Evolutionary conservation across 2,888 invertebrate species (phyloP).

Genomic region (Tridacna crocea): DNA sequence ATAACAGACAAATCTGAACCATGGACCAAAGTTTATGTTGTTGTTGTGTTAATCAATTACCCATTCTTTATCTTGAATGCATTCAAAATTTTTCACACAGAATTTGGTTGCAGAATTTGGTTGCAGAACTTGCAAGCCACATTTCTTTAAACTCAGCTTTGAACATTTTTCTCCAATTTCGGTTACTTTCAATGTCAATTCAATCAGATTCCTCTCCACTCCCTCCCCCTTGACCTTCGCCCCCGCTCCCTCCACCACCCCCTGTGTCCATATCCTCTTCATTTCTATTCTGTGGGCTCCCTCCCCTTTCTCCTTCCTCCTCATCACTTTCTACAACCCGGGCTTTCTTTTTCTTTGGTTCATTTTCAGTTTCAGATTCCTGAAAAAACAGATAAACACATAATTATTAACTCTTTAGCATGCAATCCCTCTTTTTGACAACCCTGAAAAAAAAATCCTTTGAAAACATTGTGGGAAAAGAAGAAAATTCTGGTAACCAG

Average conservation of each 20-base stretch:
- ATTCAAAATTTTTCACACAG: too few species aligned
- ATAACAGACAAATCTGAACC: background rate
- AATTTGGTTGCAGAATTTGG: too few species aligned
- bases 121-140: too few species aligned
- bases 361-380: slow-evolving; percentile 74
- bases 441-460: too few species aligned
- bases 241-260: slow-evolving; percentile 49
- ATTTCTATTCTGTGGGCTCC: slow-evolving; percentile 28
- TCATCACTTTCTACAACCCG: slow-evolving; percentile 75
- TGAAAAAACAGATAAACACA: slow-evolving; percentile 44
- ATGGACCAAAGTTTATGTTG: too few species aligned
- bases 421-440: too few species aligned
- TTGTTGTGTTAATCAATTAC: too few species aligned
- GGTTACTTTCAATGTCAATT: background rate
- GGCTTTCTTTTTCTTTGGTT: slow-evolving; percentile 77
- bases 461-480: background rate
- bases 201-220: slow-evolving; percentile 52
- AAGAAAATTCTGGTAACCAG: background rate
- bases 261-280: slow-evolving; percentile 50
- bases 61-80: too few species aligned
- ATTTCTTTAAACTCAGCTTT: too few species aligned
- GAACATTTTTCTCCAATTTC: too few species aligned
- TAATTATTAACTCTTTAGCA: background rate
- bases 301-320: slow-evolving; percentile 67
- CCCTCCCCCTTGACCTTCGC: slow-evolving; percentile 38